Base-by-base conservation (phyloP, 1,140 invertebrate species). In the Trichonephila inaurata region DNA sequence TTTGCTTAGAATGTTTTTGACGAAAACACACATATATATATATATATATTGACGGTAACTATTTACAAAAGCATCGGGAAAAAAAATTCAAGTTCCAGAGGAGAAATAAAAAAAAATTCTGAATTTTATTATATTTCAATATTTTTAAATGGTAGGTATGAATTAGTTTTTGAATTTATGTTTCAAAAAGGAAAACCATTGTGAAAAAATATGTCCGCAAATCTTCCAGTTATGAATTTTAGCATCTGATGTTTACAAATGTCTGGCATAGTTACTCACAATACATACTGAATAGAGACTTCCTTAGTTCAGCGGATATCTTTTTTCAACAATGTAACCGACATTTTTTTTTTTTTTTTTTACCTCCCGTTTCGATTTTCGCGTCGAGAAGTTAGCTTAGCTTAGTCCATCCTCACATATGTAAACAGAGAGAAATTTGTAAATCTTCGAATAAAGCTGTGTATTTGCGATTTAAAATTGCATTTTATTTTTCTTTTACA, bases 301-400 rank as follows among this genome's bases (percentile, higher is more conserved):
- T 51, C 18, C 19, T 18, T 44, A 62, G 60, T 89, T 89, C 88
- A 89, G 66, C 88, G 88, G 88, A 72, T 89, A 64, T 89, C 88
- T 89, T 89, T 89, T 72, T 60, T 89, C 88, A 89, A 89, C 88
- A 77, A 18, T 33, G 86, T 61, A 89, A 89, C 88, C 88, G 88
- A 77, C 24, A 61, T 19, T 28, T n/a, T 86, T 40, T 4, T 81
- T 81, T 40, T 4, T 81, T 81, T 28, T 28, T 4, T 81, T 81
- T 33, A 60, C 18, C 66, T 69, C 66, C n/a, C 66, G 24, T 69
- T 69, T 69, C 66, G 66, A 82, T 44, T 82, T 82, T 51, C 81
- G 33, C 8, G 16, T 24, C 24, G 33, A 40, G 40, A 82, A 82
- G 19, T 82, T 82, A 40, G 33, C 51, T 51, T 51, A 0, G 51